These are phyloP conservation scores for Metridium senile DNA, from an alignment of 92 coral and sea anemone species.

Conservation along the genomic window DNA sequence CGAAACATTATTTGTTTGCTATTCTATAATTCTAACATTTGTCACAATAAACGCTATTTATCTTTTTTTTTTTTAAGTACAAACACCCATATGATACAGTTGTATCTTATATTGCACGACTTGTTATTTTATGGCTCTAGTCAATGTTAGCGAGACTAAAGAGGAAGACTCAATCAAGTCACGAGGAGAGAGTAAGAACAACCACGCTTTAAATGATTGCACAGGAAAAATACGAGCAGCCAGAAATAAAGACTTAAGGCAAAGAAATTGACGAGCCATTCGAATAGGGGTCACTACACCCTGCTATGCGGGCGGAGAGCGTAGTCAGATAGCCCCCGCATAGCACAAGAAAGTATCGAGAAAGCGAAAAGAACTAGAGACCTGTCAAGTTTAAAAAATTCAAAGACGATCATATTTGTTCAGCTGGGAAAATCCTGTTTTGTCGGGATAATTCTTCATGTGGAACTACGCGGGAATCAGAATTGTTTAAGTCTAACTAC, in stretches of 20 bases:
- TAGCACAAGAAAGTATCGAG: constrained; percentile 17
- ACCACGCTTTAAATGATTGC: not conserved
- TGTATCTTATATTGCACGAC: constrained; percentile 12
- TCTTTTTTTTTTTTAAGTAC: constrained; percentile 5
- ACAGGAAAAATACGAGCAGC: not conserved
- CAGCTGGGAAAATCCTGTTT: not conserved
- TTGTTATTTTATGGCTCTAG: constrained; percentile 17
- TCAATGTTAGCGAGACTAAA: constrained; percentile 8
- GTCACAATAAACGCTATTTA: constrained; percentile 9
- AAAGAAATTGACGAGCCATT: constrained; percentile 17
- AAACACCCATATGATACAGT: constrained; percentile 3
- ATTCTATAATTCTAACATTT: constrained; percentile 11
- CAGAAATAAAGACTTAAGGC: not conserved
- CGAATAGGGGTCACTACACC: not conserved
- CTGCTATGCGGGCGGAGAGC: too few species aligned
- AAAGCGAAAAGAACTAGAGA: not conserved
- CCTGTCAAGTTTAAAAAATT: constrained; percentile 21
- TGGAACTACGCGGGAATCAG: not conserved
- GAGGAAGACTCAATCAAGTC: not conserved
- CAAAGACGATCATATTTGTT: constrained; percentile 5
- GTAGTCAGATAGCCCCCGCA: not conserved
- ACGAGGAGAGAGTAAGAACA: not conserved
- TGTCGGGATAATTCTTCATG: not conserved
- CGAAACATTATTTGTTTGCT: constrained; percentile 14
- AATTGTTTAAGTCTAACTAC: constrained; percentile 9